Conservation (phyloP, 2,888 invertebrate genomes). For the Auanema sp. region DNA sequence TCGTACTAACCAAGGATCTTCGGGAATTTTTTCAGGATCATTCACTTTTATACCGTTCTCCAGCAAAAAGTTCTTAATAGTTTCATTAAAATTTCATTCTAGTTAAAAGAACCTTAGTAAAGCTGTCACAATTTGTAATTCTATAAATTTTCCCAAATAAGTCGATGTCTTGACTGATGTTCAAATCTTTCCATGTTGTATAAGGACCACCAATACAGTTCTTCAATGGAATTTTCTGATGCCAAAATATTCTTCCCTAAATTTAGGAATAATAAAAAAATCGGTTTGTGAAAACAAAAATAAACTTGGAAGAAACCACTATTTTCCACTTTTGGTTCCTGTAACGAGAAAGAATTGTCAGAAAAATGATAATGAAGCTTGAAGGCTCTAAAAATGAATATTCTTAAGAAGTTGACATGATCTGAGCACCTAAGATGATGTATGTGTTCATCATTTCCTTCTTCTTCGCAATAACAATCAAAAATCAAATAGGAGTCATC, state of each 20-base stretch:
- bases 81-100: neutral
- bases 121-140: slow-evolving; percentile 34
- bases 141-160: slow-evolving; percentile 38
- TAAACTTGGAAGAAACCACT: slow-evolving; percentile 35
- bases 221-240: slow-evolving; percentile 32
- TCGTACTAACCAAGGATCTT: slow-evolving; percentile 37
- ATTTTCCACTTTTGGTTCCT: slow-evolving; percentile 39
- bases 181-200: slow-evolving; percentile 43
- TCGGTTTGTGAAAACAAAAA: slow-evolving; percentile 14
- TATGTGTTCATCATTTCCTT: slow-evolving; percentile 34
- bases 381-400: slow-evolving; percentile 23
- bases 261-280: slow-evolving; percentile 8
- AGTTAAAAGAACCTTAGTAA: slow-evolving; percentile 24
- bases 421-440: slow-evolving; percentile 24
- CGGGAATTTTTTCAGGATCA: slow-evolving; percentile 36
- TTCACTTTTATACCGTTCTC: slow-evolving; percentile 40
- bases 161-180: slow-evolving; percentile 39
- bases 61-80: slow-evolving; percentile 32
- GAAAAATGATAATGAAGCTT: slow-evolving; percentile 36
- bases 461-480: slow-evolving; percentile 38
- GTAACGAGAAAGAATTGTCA: slow-evolving; percentile 34
- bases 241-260: slow-evolving; percentile 27
- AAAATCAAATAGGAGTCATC: slow-evolving; percentile 30
- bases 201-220: slow-evolving; percentile 25
- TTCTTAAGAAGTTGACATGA: neutral